Conservation (phyloP, 2,113 vertebrate genomes). For the Corvus hawaiiensis region DNA sequence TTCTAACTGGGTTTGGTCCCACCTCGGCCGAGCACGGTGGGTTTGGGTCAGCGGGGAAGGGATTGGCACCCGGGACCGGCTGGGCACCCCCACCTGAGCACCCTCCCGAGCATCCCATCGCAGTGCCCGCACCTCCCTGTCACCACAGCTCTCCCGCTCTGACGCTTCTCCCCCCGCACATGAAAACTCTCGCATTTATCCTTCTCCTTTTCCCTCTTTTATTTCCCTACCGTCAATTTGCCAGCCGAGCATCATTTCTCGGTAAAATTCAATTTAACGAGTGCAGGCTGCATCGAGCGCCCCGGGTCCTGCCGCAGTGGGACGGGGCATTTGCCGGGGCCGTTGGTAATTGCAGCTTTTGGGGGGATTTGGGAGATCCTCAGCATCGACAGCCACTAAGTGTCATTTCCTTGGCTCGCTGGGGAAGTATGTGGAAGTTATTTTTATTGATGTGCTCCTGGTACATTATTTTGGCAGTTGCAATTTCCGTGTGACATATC, state of each 20-base stretch:
- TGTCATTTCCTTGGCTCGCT: not conserved
- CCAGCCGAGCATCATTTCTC: not conserved
- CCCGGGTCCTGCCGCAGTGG: not conserved
- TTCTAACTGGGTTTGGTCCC: not conserved
- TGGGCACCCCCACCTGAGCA: not conserved
- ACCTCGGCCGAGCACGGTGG: not conserved
- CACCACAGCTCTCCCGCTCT: not conserved
- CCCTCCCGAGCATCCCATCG: not conserved
- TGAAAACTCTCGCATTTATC: accelerated
- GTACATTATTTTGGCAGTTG: slow-evolving; percentile 22
- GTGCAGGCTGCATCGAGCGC: not conserved
- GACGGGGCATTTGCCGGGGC: not conserved
- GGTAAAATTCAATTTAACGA: not conserved
- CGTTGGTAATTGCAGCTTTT: not conserved
- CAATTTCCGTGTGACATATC: slow-evolving; percentile 10
- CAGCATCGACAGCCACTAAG: not conserved
- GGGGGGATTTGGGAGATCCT: not conserved
- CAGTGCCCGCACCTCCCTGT: not conserved
- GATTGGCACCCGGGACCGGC: not conserved
- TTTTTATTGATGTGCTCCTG: not conserved
- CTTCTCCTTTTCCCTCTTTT: not conserved
- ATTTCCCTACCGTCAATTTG: not conserved
- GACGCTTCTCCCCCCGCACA: not conserved
- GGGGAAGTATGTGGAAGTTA: not conserved
- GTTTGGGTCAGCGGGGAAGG: not conserved